Base-by-base conservation (phyloP, 2,888 invertebrate species). In the Aromia moschata region DNA sequence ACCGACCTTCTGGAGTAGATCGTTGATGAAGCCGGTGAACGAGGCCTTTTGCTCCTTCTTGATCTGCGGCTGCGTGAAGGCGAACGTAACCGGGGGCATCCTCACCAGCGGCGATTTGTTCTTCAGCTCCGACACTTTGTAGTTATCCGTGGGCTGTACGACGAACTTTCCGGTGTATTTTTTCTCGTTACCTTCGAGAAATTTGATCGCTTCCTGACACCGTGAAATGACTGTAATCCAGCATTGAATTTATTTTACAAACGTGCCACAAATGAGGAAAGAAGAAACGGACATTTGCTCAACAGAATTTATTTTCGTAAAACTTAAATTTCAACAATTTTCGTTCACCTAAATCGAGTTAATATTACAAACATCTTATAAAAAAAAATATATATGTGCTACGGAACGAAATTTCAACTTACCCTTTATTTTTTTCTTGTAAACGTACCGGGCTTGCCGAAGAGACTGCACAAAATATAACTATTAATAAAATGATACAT, bases 351-450 rank as follows among this genome's bases (percentile, higher is more conserved):
- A 7, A 37, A 25, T 30, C 12, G 12, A n/a, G n/a, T n/a, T n/a
- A n/a, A n/a, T n/a, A n/a, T n/a, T n/a, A n/a, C n/a, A n/a, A n/a
- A n/a, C n/a, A n/a, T n/a, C 12, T 1, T 17, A 40, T 25, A n/a
- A 1, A 49, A 44, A 9, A 16, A 44, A 51, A 11, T 11, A 31
- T 37, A 3, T 9, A 31, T 37, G 31, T 37, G n/a, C n/a, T n/a
- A n/a, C 11, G 33, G 49, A 44, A 37, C 18, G 37, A 40, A 51
- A 47, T 37, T 53, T 36, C 36, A 65, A 78, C 80, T 80, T 76
- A 81, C 81, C 81, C 72, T 78, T 76, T 25, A 80, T 73, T 74
- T 80, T 81, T n/a, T 67, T 77, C 78, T 70, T 77, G 74, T 49
- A 80, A 70, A 65, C 77, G 71, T 58, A 69, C 70, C 10, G 79